Evolutionary conservation across 2,888 invertebrate species (phyloP).

Genomic region (Creontiades dilutus): DNA sequence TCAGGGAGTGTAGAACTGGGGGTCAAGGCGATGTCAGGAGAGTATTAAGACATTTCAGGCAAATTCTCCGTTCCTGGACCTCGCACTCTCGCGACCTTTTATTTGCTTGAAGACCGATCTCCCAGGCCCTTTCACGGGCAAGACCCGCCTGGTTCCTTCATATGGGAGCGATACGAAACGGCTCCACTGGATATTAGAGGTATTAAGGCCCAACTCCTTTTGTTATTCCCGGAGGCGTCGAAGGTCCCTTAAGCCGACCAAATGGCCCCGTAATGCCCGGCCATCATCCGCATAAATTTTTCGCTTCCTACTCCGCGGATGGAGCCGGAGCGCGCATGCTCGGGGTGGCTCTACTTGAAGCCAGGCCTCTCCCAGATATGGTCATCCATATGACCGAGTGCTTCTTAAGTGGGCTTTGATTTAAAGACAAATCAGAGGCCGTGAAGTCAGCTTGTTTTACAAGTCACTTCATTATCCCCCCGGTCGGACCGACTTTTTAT

Average conservation of each 20-base stretch:
- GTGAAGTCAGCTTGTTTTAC: slow-evolving; percentile 43
- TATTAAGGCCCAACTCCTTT: slow-evolving; percentile 35
- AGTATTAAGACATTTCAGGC: slow-evolving; percentile 58
- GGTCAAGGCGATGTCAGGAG: slow-evolving; percentile 42
- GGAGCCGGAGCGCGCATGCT: background rate
- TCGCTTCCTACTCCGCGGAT: slow-evolving; percentile 18
- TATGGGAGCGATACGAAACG: slow-evolving; percentile 40
- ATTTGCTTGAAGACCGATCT: background rate
- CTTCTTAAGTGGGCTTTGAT: slow-evolving; percentile 22
- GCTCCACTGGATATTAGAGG: background rate
- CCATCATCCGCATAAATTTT: slow-evolving; percentile 42
- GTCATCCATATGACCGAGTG: slow-evolving; percentile 30
- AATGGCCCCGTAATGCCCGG: slow-evolving; percentile 37
- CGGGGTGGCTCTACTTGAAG: background rate
- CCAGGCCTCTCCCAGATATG: slow-evolving; percentile 31
- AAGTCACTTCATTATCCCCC: slow-evolving; percentile 17
- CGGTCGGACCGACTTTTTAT: background rate
- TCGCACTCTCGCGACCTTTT: slow-evolving; percentile 32
- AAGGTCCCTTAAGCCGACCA: slow-evolving; percentile 39
- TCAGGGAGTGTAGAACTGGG: background rate
- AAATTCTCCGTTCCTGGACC: slow-evolving; percentile 33
- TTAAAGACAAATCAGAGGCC: slow-evolving; percentile 43
- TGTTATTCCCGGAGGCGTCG: slow-evolving; percentile 36
- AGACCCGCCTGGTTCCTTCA: slow-evolving; percentile 47
- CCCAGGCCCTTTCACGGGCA: slow-evolving; percentile 42